Evolutionary conservation across 2,888 invertebrate genomes (phyloP).

Genomic region (Lepidochitona cinerea): DNA sequence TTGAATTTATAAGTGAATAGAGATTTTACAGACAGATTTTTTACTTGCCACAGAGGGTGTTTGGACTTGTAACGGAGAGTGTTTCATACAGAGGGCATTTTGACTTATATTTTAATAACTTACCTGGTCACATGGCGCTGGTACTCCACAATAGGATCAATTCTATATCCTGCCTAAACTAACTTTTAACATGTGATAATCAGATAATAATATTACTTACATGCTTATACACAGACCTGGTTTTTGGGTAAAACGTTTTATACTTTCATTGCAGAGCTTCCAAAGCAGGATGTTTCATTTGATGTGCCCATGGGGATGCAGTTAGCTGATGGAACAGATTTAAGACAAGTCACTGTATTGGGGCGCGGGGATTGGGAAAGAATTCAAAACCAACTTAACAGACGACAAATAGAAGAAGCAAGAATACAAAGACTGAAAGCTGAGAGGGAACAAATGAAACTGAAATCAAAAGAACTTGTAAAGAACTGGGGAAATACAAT

Average conservation of each 20-base stretch:
- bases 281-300: neutral
- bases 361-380: constrained; percentile 67
- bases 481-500: constrained; percentile 70
- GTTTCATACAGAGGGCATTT: neutral
- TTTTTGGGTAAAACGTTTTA: too few species aligned
- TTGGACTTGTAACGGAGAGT: too few species aligned
- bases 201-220: too few species aligned
- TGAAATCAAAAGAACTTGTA: constrained; percentile 65
- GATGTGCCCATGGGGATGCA: constrained; percentile 17
- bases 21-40: neutral
- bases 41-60: neutral
- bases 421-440: constrained; percentile 47
- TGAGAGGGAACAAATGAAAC: constrained; percentile 61
- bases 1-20: too few species aligned
- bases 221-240: too few species aligned
- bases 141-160: too few species aligned
- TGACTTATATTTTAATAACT: too few species aligned
- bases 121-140: too few species aligned
- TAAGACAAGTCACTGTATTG: constrained; percentile 65
- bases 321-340: constrained; percentile 51
- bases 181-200: too few species aligned
- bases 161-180: too few species aligned
- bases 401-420: constrained; percentile 64
- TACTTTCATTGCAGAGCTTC: neutral
- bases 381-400: constrained; percentile 65